These are phyloP conservation scores for Naja naja DNA, from an alignment of 2,113 vertebrate genomes.

Conservation along the genomic window DNA sequence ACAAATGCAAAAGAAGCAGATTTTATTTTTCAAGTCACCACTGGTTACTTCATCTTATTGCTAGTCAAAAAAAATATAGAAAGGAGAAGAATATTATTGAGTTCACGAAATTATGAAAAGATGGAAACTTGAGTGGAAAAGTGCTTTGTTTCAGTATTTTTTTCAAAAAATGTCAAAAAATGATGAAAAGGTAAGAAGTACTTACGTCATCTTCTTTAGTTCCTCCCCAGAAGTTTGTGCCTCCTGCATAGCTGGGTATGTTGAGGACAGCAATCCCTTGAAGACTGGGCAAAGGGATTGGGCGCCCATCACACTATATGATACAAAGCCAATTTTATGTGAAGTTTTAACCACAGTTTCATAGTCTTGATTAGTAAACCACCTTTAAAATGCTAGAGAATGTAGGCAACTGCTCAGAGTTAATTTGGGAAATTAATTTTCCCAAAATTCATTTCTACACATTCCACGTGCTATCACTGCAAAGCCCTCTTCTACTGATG, in stretches of 20 bases:
- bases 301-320: conserved; percentile 85
- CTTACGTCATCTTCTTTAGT: conserved; percentile 94
- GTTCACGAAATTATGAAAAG: not conserved
- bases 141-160: not conserved
- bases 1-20: not conserved
- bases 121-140: not conserved
- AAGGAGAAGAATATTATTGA: not conserved
- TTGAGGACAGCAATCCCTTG: conserved; percentile 94
- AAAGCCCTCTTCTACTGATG: not conserved
- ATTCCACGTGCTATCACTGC: not conserved
- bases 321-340: not conserved
- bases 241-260: conserved; percentile 92
- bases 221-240: conserved; percentile 96
- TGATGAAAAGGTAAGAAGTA: conserved; percentile 17
- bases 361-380: not conserved
- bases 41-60: not conserved
- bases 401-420: not conserved
- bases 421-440: not conserved
- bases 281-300: conserved; percentile 89
- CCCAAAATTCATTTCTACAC: not conserved
- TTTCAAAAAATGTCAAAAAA: not conserved
- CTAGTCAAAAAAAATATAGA: not conserved
- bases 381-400: not conserved
- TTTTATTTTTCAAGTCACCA: not conserved
- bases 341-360: not conserved